These are phyloP conservation scores for Lasioglossum figueresi DNA, from an alignment of 2,888 invertebrate species.

Conservation along the genomic window DNA sequence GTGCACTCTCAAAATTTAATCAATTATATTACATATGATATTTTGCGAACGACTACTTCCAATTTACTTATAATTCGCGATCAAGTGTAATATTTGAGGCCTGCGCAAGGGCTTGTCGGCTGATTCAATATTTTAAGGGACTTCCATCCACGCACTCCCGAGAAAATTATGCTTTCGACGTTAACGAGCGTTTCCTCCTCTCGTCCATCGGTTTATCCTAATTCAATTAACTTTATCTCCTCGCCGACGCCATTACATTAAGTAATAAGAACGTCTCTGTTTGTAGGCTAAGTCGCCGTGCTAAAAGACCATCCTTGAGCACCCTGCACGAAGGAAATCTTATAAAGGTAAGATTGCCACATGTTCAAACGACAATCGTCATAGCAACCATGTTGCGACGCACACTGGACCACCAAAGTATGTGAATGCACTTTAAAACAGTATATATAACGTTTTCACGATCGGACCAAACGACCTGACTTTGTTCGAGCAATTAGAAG, in stretches of 20 bases:
- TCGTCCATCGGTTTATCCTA: slow-evolving; percentile 10
- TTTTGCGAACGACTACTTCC: neutral
- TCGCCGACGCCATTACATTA: slow-evolving; percentile 10
- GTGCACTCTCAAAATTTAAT: neutral
- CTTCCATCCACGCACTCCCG: too few relatives aligned
- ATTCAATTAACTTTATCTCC: slow-evolving; percentile 37
- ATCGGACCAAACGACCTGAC: too few relatives aligned
- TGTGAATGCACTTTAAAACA: too few relatives aligned
- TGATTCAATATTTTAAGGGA: neutral
- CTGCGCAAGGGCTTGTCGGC: neutral
- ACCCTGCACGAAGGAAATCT: slow-evolving; percentile 89
- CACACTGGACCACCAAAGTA: too few relatives aligned
- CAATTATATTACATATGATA: slow-evolving; percentile 2
- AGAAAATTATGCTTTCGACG: neutral
- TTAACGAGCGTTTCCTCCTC: neutral
- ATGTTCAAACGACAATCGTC: slow-evolving; percentile 29
- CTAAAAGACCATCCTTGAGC: slow-evolving; percentile 93
- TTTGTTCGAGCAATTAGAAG: too few relatives aligned
- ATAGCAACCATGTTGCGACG: neutral
- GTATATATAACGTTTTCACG: too few relatives aligned
- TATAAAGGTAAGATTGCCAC: slow-evolving; percentile 82
- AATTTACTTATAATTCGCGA: neutral
- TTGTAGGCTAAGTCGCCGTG: slow-evolving; percentile 85
- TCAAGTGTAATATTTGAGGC: neutral
- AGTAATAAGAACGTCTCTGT: slow-evolving; percentile 45